These are phyloP conservation scores for Hydractinia echinata DNA, from an alignment of 30 jellyfish, hydroid and myxozoan species.

Conservation along the genomic window DNA sequence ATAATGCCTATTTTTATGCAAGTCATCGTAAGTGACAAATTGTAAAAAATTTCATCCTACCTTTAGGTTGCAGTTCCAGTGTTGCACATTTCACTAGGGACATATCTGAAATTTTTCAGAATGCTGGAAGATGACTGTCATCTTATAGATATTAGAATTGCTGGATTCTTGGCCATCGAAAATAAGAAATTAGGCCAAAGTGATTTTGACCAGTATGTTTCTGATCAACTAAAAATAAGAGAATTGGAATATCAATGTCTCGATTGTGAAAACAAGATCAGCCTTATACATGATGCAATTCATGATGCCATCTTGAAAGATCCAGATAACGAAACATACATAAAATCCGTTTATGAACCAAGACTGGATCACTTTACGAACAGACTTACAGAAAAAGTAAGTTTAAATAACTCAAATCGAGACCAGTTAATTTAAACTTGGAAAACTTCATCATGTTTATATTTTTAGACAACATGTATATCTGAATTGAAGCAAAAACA, in stretches of 20 bases:
- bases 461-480: neutral
- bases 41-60: constrained; percentile 10
- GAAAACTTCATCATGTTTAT: constrained; percentile 3
- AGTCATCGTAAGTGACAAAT: neutral
- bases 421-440: neutral
- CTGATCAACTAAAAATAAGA: neutral
- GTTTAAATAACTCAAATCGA: no score
- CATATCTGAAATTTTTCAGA: constrained; percentile 18
- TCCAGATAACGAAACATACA: constrained; percentile 25
- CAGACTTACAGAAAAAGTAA: neutral
- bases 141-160: constrained; percentile 24
- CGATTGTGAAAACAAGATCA: constrained; percentile 19
- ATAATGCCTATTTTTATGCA: no score
- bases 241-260: neutral
- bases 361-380: neutral
- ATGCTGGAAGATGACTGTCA: constrained; percentile 31
- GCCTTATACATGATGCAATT: constrained; percentile 7
- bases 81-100: constrained; percentile 49
- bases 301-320: constrained; percentile 5
- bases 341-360: constrained; percentile 12
- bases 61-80: constrained; percentile 50
- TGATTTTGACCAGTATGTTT: constrained; percentile 11
- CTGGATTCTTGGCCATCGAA: constrained; percentile 24
- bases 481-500: neutral
- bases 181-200: no score